Conservation (phyloP, 2,888 invertebrate genomes). For the Silvanus unidentatus region DNA sequence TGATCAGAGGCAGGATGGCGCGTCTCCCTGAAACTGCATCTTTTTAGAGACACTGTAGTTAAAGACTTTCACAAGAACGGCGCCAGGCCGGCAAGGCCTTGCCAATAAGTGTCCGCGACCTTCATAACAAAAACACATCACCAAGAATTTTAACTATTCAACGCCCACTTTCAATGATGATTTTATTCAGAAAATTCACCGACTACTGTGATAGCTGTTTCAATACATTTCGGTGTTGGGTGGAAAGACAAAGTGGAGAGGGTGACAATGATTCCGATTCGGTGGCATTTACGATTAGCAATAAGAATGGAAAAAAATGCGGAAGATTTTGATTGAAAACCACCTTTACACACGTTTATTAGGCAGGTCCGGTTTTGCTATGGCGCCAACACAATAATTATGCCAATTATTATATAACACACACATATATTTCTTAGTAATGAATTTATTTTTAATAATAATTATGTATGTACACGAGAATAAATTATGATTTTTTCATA, state of each 20-base stretch:
- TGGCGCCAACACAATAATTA: slow-evolving; percentile 2
- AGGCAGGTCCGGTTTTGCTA: background rate
- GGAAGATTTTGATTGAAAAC: background rate
- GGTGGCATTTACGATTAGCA: background rate
- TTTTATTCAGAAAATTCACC: background rate
- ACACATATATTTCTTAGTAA: background rate
- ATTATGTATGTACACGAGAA: too few relatives aligned
- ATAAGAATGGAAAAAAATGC: background rate
- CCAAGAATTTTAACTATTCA: slow-evolving; percentile 18
- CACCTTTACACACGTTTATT: background rate
- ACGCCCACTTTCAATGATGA: slow-evolving; percentile 7
- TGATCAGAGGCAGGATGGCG: too few relatives aligned
- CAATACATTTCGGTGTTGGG: background rate
- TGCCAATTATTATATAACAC: slow-evolving; percentile 1
- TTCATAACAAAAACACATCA: slow-evolving; percentile 14
- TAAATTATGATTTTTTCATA: too few relatives aligned
- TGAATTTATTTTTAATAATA: too few relatives aligned
- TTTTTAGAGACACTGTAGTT: too few relatives aligned
- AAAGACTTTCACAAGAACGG: slow-evolving; percentile 20
- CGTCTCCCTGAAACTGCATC: too few relatives aligned
- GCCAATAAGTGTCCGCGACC: slow-evolving; percentile 19
- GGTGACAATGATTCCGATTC: background rate
- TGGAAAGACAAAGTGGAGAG: background rate
- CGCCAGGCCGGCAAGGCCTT: slow-evolving; percentile 23
- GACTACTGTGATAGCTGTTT: too few relatives aligned